phyloP scores from a whole-genome alignment of 1,140 invertebrate genomes.

The Meteorus sp. region DNA sequence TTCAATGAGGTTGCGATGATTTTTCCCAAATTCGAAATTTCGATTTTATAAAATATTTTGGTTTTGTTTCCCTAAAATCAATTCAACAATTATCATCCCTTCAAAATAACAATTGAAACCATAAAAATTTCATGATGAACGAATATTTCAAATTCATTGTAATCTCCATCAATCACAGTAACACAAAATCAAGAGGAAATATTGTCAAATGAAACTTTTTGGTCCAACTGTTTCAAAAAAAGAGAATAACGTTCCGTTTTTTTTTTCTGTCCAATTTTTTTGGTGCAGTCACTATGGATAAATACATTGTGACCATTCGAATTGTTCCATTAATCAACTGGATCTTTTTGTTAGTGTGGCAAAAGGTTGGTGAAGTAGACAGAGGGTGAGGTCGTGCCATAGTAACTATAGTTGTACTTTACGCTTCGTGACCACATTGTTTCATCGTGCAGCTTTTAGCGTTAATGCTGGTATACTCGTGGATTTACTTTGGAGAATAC shows the following conservation, averaged over 20 bases:
- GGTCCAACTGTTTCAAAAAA: too few relatives aligned
- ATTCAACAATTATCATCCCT: neutral
- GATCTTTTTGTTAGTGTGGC: neutral
- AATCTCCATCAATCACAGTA: neutral
- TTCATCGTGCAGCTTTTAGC: constrained; percentile 49
- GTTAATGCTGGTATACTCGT: constrained; percentile 48
- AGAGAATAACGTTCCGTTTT: too few relatives aligned
- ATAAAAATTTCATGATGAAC: neutral
- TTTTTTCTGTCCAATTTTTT: too few relatives aligned
- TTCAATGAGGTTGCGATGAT: neutral
- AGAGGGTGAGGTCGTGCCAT: too few relatives aligned
- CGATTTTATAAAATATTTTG: neutral
- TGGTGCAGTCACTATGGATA: too few relatives aligned
- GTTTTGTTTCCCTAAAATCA: neutral
- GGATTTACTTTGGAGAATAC: too few relatives aligned
- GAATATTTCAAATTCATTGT: too few relatives aligned
- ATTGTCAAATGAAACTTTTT: neutral
- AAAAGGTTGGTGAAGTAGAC: too few relatives aligned
- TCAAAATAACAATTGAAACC: neutral
- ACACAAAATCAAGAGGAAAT: neutral
- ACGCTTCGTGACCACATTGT: constrained; percentile 47
- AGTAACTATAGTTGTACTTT: constrained; percentile 33
- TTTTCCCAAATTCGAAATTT: neutral
- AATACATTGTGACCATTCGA: too few relatives aligned
- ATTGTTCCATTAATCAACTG: too few relatives aligned